A percentile compares a stretch with the other conserved stretches of the same genome.
These are phyloP conservation scores for Schrankia costaestrigalis DNA, from an alignment of 2,888 invertebrate species.

Conservation along the genomic window DNA sequence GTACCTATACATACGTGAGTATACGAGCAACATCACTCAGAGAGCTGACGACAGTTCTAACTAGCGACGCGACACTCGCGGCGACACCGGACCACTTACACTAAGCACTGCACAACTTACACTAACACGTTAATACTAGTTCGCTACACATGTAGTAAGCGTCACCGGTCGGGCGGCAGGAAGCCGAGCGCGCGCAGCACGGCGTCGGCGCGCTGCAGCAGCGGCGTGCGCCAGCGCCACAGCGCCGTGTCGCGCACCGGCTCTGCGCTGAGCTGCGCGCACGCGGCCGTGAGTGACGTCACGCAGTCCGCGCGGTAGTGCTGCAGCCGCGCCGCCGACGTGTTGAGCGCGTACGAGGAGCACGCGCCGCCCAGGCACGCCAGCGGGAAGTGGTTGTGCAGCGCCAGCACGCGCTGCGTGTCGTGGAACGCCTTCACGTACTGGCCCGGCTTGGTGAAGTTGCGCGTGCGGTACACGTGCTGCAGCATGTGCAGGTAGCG, in stretches of 20 bases:
- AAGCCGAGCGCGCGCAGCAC: slow-evolving; percentile 88
- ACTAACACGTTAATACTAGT: slow-evolving; percentile 54
- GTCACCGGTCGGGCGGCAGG: slow-evolving; percentile 69
- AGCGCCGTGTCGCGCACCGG: slow-evolving; percentile 92
- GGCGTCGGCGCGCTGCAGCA: slow-evolving; percentile 85
- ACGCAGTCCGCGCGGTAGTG: slow-evolving; percentile 97
- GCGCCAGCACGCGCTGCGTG: slow-evolving; percentile 91
- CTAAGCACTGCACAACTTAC: no score
- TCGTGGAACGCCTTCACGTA: slow-evolving; percentile 97
- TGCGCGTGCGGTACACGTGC: slow-evolving; percentile 93
- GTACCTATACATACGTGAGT: slow-evolving; percentile 1
- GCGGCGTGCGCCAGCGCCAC: slow-evolving; percentile 91
- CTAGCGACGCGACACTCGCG: neutral
- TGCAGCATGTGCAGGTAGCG: slow-evolving; percentile 96
- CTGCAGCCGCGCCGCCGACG: slow-evolving; percentile 91
- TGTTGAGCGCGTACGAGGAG: slow-evolving; percentile 91
- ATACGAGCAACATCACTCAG: slow-evolving; percentile 3
- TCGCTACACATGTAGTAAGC: neutral
- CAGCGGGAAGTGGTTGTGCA: slow-evolving; percentile 96
- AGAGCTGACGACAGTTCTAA: slow-evolving; percentile 2
- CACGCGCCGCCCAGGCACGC: slow-evolving; percentile 92
- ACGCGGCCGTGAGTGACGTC: slow-evolving; percentile 90
- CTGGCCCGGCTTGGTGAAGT: slow-evolving; percentile 95
- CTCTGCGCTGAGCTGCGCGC: slow-evolving; percentile 90
- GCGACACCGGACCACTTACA: neutral